Evolutionary conservation across 2,888 invertebrate genomes (phyloP), one percentile per base, ranked within the genome.

Genomic region (Alviniconcha strummeri): DNA sequence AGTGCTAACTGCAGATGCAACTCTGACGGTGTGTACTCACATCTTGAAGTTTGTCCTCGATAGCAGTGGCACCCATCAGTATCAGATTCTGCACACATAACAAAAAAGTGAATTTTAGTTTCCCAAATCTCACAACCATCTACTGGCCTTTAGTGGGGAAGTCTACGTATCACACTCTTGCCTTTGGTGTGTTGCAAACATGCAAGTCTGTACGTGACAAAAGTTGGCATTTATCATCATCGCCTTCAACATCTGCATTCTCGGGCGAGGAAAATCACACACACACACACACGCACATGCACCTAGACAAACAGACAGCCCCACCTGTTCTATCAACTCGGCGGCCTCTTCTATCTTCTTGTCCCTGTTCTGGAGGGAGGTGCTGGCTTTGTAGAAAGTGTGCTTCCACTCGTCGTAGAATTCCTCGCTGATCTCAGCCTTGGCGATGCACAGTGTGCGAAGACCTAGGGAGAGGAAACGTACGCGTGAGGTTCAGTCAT

Each of bases 41-140:
- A 95, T 96, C 97, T 95, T 98, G 98, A 82, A 99, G 95, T 93
- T 98, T 98, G 94, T 99, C 99, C 94, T 99, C 99, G 89, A 99
- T 99, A 52, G 99, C 99, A 67, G 99, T 98, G 2, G 99, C 98
- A 8, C 99, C 99, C 79, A 99, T 95, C 67, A 99, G 94, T 60
- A 95, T 95, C 85, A 99, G 94, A 94, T 98, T 97, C 91, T 96
- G 90, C 57, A 89, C 89, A 36, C 13, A 84, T 67, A 85, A 7
- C 15, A 76, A 67, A 76, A 13, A 4, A 36, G 55, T 19, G 55
- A 67, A 54, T 56, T 77, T 36, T 36, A 36, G 36, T 36, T 36
- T 36, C 36, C 0, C 0, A 36, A 36, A 36, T 3, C 36, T 36
- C 36, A 36, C 36, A 36, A 36, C 36, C 36, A 36, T 36, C 36